Percentiles rank a stretch among this genome's conserved stretches.
These are phyloP conservation scores for Lerista edwardsae DNA, from an alignment of 2,797 vertebrate genomes.

Conservation along the genomic window DNA sequence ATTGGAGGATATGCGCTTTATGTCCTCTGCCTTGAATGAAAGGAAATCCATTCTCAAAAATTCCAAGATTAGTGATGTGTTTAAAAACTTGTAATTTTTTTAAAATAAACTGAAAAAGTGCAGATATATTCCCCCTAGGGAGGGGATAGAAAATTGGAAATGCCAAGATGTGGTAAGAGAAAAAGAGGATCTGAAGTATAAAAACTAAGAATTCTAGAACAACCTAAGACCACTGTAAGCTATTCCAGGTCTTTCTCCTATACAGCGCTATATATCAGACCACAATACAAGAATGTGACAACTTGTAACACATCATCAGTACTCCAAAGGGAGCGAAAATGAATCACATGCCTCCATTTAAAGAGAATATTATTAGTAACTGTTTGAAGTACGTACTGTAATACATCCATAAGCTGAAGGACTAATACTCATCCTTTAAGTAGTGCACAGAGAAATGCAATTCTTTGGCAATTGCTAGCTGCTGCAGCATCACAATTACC, in stretches of 20 bases:
- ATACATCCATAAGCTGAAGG: constrained; percentile 14
- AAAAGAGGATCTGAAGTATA: constrained; percentile 53
- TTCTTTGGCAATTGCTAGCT: constrained; percentile 8
- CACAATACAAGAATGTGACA: constrained; percentile 15
- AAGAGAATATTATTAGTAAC: constrained; percentile 34
- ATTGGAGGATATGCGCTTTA: background rate
- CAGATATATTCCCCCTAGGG: constrained; percentile 41
- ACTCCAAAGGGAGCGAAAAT: constrained; percentile 46
- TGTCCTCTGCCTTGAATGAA: constrained; percentile 10
- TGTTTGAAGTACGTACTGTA: constrained; percentile 21
- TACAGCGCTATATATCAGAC: constrained; percentile 33
- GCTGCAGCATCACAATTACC: constrained; percentile 9
- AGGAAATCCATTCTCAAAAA: constrained; percentile 24
- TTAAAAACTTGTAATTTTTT: constrained; percentile 28
- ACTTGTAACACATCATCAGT: constrained; percentile 35
- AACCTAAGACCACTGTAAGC: constrained; percentile 41
- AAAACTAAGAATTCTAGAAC: constrained; percentile 32
- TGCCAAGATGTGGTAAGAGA: constrained; percentile 38
- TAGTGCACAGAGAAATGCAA: constrained; percentile 11
- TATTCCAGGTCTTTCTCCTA: constrained; percentile 48
- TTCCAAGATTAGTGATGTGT: background rate
- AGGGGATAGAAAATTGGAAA: constrained; percentile 35
- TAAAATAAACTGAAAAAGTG: constrained; percentile 42
- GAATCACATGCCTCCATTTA: constrained; percentile 44
- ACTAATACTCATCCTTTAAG: constrained; percentile 24